Evolutionary conservation across 2,113 vertebrate species (phyloP), one percentile per base, ranked within the genome.

Genomic region (Blennius ocellaris): DNA sequence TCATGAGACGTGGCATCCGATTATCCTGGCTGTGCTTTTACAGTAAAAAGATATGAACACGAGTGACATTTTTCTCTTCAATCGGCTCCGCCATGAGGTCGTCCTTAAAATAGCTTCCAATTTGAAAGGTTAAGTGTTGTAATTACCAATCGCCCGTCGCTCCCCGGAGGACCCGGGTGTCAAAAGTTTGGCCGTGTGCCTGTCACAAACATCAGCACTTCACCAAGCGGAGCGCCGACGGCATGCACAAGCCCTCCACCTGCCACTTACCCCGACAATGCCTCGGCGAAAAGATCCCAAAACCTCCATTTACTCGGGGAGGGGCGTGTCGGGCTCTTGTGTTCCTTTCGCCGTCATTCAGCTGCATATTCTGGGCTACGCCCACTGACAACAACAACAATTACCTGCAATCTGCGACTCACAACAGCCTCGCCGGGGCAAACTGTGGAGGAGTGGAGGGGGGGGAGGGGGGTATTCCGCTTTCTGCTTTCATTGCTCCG

Each of bases 251-350:
- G 49, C 43, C 56, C 38, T 7, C 12, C 6, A 21, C 47, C 62
- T 55, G 63, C 55, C 43, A 68, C 68, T 62, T 67, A 56, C 2
- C 51, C 72, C 8, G 45, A 49, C 57, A 56, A 51, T 11, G 11
- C 37, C 38, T 17, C 8, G 1, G 36, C 8, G 5, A 38, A 17
- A 14, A 3, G 5, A 58, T 74, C 63, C 6, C n/a, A n/a, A 55
- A 55, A 69, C 44, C 43, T 64, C 6, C 69, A 65, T 84, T 73
- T 73, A 61, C 75, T 1, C 60, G 76, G 21, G 59, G 68, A 73
- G 67, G 67, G 41, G 58, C 54, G 21, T 53, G 77, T 65, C 52
- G 57, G 47, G 51, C 39, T 3, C 11, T 68, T 5, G 3, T 17
- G 72, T 64, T 76, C 41, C 59, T 30, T 52, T 6, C 47, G 40